A percentile compares a stretch with the other conserved stretches of the same genome.
Evolutionary conservation across 2,113 vertebrate genomes (phyloP).

Genomic region (Lagopus leucura): DNA sequence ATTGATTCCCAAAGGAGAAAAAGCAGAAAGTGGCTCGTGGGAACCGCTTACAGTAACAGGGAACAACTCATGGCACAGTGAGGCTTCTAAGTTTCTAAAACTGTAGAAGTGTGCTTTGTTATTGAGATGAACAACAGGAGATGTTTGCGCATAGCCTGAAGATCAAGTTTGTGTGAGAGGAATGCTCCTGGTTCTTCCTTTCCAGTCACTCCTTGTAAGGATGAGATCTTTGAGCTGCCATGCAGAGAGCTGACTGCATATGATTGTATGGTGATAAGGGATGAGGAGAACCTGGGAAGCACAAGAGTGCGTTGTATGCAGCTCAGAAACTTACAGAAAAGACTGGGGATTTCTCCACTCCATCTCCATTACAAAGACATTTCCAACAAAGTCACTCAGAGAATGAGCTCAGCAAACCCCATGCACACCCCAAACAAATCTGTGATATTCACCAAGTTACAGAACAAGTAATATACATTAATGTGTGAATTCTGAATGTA

Average conservation of each 20-base stretch:
- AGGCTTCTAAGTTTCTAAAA: not conserved
- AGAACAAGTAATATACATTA: not conserved
- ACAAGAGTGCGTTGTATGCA: not conserved
- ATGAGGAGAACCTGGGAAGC: not conserved
- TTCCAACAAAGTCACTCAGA: not conserved
- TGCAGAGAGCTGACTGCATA: no score
- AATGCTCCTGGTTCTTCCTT: not conserved
- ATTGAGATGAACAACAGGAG: rapidly evolving
- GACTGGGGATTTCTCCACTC: not conserved
- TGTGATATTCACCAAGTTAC: rapidly evolving
- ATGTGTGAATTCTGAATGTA: not conserved
- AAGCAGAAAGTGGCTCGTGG: not conserved
- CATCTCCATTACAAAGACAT: not conserved
- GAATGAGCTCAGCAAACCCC: rapidly evolving
- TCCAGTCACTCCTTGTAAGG: not conserved
- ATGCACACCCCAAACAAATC: rapidly evolving
- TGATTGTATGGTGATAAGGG: no score
- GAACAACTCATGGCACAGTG: rapidly evolving
- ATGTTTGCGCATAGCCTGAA: not conserved
- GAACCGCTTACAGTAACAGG: rapidly evolving
- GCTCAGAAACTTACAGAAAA: not conserved
- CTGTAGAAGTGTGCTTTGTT: not conserved
- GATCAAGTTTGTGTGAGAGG: not conserved
- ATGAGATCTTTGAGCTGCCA: not conserved
- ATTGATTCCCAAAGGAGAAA: rapidly evolving